A percentile compares a stretch with the other conserved stretches of the same genome.
These are phyloP conservation scores for Malurus leucopterus DNA, from an alignment of 2,797 vertebrate genomes.

Conservation along the genomic window DNA sequence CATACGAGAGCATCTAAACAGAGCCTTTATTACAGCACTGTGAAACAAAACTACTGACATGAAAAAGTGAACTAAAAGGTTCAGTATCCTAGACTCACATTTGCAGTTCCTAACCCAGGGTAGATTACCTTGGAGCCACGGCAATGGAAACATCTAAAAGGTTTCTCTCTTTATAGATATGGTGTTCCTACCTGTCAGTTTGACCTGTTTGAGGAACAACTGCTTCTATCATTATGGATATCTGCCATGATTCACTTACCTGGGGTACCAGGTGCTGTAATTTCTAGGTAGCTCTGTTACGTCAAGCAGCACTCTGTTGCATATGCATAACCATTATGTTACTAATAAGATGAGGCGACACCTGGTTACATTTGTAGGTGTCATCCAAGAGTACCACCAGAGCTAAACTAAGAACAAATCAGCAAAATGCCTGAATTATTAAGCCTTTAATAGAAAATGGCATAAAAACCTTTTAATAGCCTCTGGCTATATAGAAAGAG, in stretches of 20 bases:
- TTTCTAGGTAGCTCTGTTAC: not conserved
- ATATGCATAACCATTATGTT: not conserved
- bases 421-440: not conserved
- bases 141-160: not conserved
- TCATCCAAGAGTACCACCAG: not conserved
- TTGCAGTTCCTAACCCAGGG: not conserved
- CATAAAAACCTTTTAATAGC: not conserved
- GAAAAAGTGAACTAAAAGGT: not conserved
- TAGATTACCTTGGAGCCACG: no score
- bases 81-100: not conserved
- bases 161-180: not conserved
- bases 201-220: not conserved
- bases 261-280: not conserved
- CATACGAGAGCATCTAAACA: not conserved
- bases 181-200: not conserved
- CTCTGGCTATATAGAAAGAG: not conserved
- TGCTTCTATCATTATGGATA: not conserved
- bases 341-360: not conserved
- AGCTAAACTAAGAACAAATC: not conserved
- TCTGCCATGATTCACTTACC: not conserved
- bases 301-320: not conserved
- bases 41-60: not conserved
- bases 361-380: rapidly evolving
- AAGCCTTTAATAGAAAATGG: not conserved
- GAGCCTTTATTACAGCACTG: not conserved